Evolutionary conservation across 2,888 invertebrate genomes (phyloP), one percentile per base, ranked within the genome.

Genomic region (Tuberolachnus salignus): DNA sequence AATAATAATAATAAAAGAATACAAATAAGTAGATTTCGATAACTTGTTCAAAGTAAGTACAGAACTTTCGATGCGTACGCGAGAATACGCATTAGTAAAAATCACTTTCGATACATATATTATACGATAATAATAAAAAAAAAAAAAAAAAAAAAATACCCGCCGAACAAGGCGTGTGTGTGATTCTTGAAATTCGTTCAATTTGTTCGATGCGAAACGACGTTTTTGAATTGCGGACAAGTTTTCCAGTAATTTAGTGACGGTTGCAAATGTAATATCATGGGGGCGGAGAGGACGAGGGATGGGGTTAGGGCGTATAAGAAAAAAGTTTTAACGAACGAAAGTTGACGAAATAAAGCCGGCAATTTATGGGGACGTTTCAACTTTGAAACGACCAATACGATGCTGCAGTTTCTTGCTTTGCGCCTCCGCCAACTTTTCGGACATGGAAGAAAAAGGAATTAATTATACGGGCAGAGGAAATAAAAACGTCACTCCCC

Each of bases 261-360:
- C 67, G 67, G 66, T 67, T 57, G 66, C 55, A 57, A 75, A 75
- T 67, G 66, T 64, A 75, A 67, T 75, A 57, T 67, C 14, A 26
- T 59, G 16, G 34, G 19, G 11, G 19, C 9, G 26, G 55, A 0
- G 1, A 10, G 14, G 19, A 34, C 3, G 57, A 13, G 16, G 4
- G 34, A 49, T 49, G n/a, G 23, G 63, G 63, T 73, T 64, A 46
- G 9, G 42, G 34, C 13, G 26, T 3, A 19, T 13, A 49, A 26
- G 46, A 59, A 67, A 78, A 78, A 78, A 78, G 66, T 78, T 78
- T 78, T 78, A 78, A 78, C 46, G 75, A 78, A 78, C 66, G 67
- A 78, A 78, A 78, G 75, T 67, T 78, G 75, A 78, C 75, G 75
- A 67, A 75, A 78, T 78, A 78, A 78, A 78, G 66, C 75, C 67